These are phyloP conservation scores for Sander lucioperca DNA, from an alignment of 2,113 vertebrate species.

Conservation along the genomic window DNA sequence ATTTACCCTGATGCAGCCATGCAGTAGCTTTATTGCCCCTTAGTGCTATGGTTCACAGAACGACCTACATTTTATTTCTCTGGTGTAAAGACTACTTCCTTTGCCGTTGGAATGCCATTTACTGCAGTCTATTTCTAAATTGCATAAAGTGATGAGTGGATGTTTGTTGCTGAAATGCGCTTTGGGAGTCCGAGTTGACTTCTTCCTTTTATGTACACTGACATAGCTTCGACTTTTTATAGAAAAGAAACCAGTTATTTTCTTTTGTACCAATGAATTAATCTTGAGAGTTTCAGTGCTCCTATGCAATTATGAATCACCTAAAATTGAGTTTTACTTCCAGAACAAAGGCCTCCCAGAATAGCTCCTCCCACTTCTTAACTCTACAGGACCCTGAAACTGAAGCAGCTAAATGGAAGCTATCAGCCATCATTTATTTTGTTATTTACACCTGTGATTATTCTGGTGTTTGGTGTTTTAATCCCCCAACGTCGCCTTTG, in stretches of 20 bases:
- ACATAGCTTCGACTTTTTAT: not conserved
- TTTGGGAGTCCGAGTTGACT: not conserved
- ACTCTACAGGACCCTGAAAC: not conserved
- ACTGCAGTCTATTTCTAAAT: slow-evolving; percentile 18
- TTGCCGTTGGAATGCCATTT: slow-evolving; percentile 24
- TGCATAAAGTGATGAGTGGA: not conserved
- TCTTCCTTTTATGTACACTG: not conserved
- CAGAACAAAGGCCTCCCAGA: not conserved
- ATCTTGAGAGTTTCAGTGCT: not conserved
- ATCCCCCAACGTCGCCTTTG: no score
- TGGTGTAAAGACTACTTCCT: slow-evolving; percentile 22
- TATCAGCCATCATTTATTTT: not conserved
- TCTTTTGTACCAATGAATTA: not conserved
- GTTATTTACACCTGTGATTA: not conserved
- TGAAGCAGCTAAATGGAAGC: not conserved
- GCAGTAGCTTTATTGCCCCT: slow-evolving; percentile 51
- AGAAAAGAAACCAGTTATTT: not conserved
- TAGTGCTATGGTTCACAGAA: slow-evolving; percentile 47
- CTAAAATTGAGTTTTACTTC: not conserved
- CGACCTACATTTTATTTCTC: slow-evolving; percentile 58
- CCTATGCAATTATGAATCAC: not conserved
- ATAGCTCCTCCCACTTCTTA: not conserved
- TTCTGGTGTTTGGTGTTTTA: no score
- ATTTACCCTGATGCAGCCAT: slow-evolving; percentile 52
- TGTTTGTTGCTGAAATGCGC: not conserved